These are phyloP conservation scores for Myotis yumanensis DNA, from an alignment of 2,113 vertebrate species.

Conservation along the genomic window DNA sequence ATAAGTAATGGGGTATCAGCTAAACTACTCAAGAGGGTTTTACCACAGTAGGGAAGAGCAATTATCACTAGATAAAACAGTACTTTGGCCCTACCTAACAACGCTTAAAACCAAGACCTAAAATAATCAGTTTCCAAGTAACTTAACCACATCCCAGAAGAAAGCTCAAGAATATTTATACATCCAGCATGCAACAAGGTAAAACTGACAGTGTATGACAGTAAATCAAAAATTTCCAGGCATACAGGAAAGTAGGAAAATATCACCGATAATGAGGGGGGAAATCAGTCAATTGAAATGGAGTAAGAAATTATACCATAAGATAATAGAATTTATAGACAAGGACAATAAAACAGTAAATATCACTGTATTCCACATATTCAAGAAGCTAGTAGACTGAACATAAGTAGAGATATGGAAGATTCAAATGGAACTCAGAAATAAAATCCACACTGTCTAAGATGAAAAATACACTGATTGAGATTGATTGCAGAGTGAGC, in stretches of 20 bases:
- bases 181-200: neutral
- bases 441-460: neutral
- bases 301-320: neutral
- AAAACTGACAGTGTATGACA: constrained; percentile 10
- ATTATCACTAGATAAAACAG: neutral
- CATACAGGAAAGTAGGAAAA: neutral
- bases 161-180: constrained; percentile 21
- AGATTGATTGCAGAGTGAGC: neutral
- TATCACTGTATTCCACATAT: neutral
- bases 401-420: neutral
- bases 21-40: neutral
- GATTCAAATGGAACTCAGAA: neutral
- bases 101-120: constrained; percentile 11
- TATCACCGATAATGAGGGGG: neutral
- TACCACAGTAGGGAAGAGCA: neutral
- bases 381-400: neutral
- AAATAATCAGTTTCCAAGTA: neutral
- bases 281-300: neutral
- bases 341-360: neutral
- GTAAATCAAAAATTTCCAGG: neutral
- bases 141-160: neutral
- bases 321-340: neutral
- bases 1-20: neutral
- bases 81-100: neutral
- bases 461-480: neutral